Conservation (phyloP, 2,113 vertebrate species). For the Pelusios castaneus region DNA sequence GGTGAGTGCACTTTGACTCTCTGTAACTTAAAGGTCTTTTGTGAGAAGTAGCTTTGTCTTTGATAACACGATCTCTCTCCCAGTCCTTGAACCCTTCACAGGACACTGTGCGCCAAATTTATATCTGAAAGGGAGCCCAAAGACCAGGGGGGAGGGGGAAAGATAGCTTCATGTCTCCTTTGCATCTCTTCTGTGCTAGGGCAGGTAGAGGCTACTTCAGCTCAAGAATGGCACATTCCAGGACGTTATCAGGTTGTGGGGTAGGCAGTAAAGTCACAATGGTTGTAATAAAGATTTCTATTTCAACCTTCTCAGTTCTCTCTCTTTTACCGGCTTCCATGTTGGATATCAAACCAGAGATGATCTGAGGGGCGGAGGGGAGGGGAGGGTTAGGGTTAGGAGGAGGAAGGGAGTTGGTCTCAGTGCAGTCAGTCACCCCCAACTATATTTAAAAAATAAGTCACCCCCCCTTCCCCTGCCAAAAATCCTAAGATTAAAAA, state of each 20-base stretch:
- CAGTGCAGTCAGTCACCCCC: background rate
- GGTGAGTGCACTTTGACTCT: slow-evolving; percentile 59
- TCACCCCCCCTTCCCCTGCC: background rate
- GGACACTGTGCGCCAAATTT: slow-evolving; percentile 33
- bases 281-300: background rate
- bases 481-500: background rate
- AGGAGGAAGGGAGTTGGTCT: background rate
- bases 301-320: background rate
- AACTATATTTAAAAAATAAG: background rate
- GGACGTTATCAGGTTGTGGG: fast-evolving
- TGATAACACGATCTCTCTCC: slow-evolving; percentile 38
- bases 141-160: fast-evolving
- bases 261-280: background rate
- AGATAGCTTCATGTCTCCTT: background rate
- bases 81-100: background rate
- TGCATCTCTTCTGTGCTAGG: background rate
- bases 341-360: background rate
- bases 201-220: background rate
- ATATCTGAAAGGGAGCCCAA: background rate
- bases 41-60: slow-evolving; percentile 37
- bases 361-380: background rate
- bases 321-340: background rate
- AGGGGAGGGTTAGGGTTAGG: no score
- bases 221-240: background rate
- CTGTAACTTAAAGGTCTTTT: slow-evolving; percentile 65